Percentiles rank a stretch among this genome's conserved stretches.
phyloP scores from a whole-genome alignment of 2,888 invertebrate genomes.

The Drosophila cognata region DNA sequence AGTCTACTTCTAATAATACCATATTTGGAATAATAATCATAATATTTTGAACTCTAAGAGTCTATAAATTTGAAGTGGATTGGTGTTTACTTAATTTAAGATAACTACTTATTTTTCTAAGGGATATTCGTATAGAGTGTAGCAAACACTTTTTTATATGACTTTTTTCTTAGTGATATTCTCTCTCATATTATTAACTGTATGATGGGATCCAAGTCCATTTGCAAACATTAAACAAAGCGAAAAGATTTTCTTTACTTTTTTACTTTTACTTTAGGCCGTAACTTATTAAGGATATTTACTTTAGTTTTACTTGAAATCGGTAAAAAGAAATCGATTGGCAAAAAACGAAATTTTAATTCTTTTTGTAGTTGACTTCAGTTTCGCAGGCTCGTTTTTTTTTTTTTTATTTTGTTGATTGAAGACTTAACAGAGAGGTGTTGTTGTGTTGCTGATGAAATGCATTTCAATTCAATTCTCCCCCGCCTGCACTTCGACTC shows the following conservation, averaged over 20 bases:
- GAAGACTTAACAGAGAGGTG: conserved; percentile 78
- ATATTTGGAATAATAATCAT: conserved; percentile 1
- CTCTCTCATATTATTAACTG: conserved; percentile 20
- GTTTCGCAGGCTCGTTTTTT: conserved; percentile 31
- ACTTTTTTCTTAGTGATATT: conserved; percentile 14
- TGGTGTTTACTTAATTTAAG: conserved; percentile 60
- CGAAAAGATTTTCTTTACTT: conserved; percentile 11
- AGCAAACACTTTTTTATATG: conserved; percentile 73
- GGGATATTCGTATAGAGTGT: conserved; percentile 46
- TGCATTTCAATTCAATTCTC: conserved; percentile 47
- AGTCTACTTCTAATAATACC: not conserved
- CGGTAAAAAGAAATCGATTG: conserved; percentile 10
- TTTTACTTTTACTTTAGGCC: conserved; percentile 56
- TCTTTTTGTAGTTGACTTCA: conserved; percentile 13
- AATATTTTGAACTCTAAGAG: conserved; percentile 9
- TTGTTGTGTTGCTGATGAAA: conserved; percentile 71
- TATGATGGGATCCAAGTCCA: conserved; percentile 65
- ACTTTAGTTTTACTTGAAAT: conserved; percentile 34
- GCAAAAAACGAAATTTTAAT: conserved; percentile 38
- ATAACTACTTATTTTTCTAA: not conserved
- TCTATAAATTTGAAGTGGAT: conserved; percentile 17
- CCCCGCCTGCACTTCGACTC: conserved; percentile 41
- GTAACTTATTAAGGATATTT: conserved; percentile 60
- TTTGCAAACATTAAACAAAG: conserved; percentile 42
- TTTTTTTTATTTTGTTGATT: conserved; percentile 74